Evolutionary conservation across 2,888 invertebrate species (phyloP).

Genomic region (Ectemnius lituratus): DNA sequence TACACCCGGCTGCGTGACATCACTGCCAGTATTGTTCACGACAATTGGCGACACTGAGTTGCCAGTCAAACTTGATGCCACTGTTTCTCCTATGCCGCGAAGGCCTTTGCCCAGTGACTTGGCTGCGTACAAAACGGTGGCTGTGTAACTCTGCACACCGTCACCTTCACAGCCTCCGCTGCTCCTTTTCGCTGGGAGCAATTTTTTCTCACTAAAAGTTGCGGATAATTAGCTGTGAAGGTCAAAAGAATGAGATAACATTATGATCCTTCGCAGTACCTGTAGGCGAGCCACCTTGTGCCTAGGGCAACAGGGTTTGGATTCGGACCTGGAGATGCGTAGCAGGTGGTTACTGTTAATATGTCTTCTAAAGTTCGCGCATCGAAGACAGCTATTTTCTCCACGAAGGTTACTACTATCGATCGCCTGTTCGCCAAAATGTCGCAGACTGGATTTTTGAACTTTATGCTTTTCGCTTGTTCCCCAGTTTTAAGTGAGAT

Average conservation of each 20-base stretch:
- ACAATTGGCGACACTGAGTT: slow-evolving; percentile 68
- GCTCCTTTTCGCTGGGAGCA: slow-evolving; percentile 87
- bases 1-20: slow-evolving; percentile 90
- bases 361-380: slow-evolving; percentile 92
- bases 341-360: slow-evolving; percentile 93
- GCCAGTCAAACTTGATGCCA: slow-evolving; percentile 92
- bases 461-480: slow-evolving; percentile 93
- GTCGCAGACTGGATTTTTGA: slow-evolving; percentile 93
- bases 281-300: slow-evolving; percentile 88
- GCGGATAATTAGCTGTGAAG: slow-evolving; percentile 65
- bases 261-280: slow-evolving; percentile 53
- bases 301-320: slow-evolving; percentile 93
- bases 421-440: slow-evolving; percentile 93
- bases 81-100: slow-evolving; percentile 93
- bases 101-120: slow-evolving; percentile 95
- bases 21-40: slow-evolving; percentile 70
- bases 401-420: slow-evolving; percentile 92
- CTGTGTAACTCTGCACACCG: slow-evolving; percentile 93
- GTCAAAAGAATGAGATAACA: not conserved
- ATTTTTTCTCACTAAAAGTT: slow-evolving; percentile 88
- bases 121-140: slow-evolving; percentile 95
- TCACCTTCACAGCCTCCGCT: slow-evolving; percentile 92
- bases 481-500: slow-evolving; percentile 91
- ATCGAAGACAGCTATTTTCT: slow-evolving; percentile 94
- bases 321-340: slow-evolving; percentile 89